Evolutionary conservation across 2,797 vertebrate species (phyloP).

Genomic region (Acanthornis magna): DNA sequence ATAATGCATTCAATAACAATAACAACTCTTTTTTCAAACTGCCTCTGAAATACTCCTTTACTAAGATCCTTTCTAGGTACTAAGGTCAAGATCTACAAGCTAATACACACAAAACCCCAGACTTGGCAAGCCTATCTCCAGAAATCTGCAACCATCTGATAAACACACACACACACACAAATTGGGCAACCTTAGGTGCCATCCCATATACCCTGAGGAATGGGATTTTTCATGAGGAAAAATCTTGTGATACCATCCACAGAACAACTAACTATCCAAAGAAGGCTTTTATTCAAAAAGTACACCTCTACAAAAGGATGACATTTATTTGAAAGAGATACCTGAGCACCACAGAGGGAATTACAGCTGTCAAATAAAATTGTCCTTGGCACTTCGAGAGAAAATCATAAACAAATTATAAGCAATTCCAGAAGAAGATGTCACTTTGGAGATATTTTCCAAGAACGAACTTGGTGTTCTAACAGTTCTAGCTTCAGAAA

Average conservation of each 20-base stretch:
- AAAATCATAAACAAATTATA: background rate
- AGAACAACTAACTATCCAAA: background rate
- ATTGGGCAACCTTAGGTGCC: background rate
- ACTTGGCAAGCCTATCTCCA: background rate
- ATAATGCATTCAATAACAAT: background rate
- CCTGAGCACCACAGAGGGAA: background rate
- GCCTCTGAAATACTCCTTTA: background rate
- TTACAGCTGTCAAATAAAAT: background rate
- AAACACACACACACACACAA: background rate
- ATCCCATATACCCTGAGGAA: background rate
- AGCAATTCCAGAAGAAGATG: background rate
- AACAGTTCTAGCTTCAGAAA: background rate
- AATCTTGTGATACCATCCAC: background rate
- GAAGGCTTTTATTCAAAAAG: background rate
- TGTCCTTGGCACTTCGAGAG: background rate
- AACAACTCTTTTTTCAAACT: background rate
- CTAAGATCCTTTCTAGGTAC: background rate
- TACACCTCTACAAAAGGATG: background rate
- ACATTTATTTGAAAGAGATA: background rate
- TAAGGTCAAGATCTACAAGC: background rate
- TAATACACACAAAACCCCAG: background rate
- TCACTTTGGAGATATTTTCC: background rate
- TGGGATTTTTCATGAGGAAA: background rate
- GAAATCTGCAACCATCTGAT: background rate
- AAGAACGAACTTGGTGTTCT: background rate